These are phyloP conservation scores for Cyclophora punctaria DNA, from an alignment of 2,888 invertebrate species.

Conservation along the genomic window DNA sequence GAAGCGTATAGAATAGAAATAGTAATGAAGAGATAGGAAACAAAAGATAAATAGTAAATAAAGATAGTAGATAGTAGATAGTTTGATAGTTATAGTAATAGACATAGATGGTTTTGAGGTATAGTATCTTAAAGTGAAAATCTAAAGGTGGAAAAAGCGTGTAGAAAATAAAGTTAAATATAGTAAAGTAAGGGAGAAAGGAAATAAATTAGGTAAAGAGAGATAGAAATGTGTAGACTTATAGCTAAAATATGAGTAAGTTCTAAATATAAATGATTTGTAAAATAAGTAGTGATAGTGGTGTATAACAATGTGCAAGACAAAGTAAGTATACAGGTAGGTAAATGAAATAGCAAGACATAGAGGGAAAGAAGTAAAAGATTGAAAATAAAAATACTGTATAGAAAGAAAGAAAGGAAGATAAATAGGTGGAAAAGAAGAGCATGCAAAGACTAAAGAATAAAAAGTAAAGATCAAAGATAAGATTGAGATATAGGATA, in stretches of 20 bases:
- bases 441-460: conserved; percentile 12
- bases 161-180: neutral
- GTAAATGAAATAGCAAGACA: too few relatives aligned
- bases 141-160: neutral
- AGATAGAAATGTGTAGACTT: neutral
- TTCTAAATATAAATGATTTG: too few relatives aligned
- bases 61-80: neutral
- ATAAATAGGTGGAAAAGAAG: conserved; percentile 1
- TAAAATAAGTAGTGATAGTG: too few relatives aligned
- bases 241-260: too few relatives aligned
- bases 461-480: conserved; percentile 16
- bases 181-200: neutral
- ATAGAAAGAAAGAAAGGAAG: neutral
- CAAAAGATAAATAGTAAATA: neutral
- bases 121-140: neutral
- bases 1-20: neutral
- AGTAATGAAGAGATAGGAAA: neutral
- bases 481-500: conserved; percentile 1
- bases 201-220: neutral
- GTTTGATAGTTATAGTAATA: neutral
- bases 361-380: too few relatives aligned
- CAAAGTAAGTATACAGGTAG: neutral
- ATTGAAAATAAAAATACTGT: neutral
- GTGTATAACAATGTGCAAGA: neutral
- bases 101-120: neutral